These are phyloP conservation scores for Amorpha juglandis DNA, from an alignment of 2,888 invertebrate genomes.

Conservation along the genomic window DNA sequence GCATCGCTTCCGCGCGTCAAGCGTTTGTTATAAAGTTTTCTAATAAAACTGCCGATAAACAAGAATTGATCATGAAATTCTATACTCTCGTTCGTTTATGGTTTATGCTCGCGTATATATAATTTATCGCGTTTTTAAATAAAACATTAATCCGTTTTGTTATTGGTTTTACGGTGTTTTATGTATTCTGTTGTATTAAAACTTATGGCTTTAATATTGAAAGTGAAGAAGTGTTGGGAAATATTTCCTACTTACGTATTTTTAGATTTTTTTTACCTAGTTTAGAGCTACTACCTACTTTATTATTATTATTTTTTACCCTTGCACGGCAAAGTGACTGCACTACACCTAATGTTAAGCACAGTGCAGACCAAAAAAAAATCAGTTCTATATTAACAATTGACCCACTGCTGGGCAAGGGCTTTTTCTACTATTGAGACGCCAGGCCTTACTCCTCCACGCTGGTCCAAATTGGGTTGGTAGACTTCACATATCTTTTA, in stretches of 20 bases:
- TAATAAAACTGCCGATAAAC: constrained; percentile 64
- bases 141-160: constrained; percentile 15
- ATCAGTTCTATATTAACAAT: too few species aligned
- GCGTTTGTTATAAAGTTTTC: constrained; percentile 60
- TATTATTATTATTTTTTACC: too few species aligned
- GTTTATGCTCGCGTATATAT: constrained; percentile 19
- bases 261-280: too few species aligned
- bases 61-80: constrained; percentile 47
- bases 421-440: too few species aligned
- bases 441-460: too few species aligned
- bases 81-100: constrained; percentile 16
- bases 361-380: too few species aligned
- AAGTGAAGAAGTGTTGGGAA: not conserved
- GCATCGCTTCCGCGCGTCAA: constrained; percentile 37
- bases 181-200: not conserved
- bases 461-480: too few species aligned
- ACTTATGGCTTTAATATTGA: not conserved
- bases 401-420: too few species aligned
- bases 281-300: too few species aligned
- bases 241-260: not conserved
- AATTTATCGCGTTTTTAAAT: constrained; percentile 26
- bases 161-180: constrained; percentile 4
- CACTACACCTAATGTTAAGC: too few species aligned
- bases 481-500: too few species aligned
- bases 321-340: too few species aligned